A percentile compares a stretch with the other conserved stretches of the same genome.
Conservation (phyloP, 2,113 vertebrate genomes). For the Perca flavescens region DNA sequence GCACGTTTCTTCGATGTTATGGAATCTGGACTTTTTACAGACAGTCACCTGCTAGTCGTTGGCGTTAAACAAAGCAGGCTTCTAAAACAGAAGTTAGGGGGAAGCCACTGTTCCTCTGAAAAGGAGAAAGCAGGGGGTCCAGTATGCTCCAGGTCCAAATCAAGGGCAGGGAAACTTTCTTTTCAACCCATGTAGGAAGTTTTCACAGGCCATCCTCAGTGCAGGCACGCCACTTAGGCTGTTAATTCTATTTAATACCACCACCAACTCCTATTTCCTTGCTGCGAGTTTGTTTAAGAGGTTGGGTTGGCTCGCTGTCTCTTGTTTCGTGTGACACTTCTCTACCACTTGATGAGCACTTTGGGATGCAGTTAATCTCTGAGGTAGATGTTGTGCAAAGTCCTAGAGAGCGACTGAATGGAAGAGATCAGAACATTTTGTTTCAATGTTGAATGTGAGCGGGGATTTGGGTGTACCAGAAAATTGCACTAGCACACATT, state of each 20-base stretch:
- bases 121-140: background rate
- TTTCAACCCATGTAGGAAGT: slow-evolving; percentile 50
- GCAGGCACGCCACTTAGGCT: slow-evolving; percentile 18
- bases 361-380: slow-evolving; percentile 44
- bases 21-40: no score
- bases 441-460: slow-evolving; percentile 22
- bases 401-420: slow-evolving; percentile 22
- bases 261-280: slow-evolving; percentile 46
- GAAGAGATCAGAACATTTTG: slow-evolving; percentile 35
- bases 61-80: background rate
- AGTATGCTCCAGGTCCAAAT: slow-evolving; percentile 6
- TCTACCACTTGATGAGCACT: slow-evolving; percentile 44
- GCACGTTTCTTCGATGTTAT: background rate
- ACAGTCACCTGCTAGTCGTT: background rate
- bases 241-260: slow-evolving; percentile 49
- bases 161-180: slow-evolving; percentile 42
- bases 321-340: slow-evolving; percentile 53
- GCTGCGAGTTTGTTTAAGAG: slow-evolving; percentile 57
- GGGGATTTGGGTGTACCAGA: background rate
- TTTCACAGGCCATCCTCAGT: slow-evolving; percentile 44
- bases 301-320: slow-evolving; percentile 26
- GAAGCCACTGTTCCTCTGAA: slow-evolving; percentile 2
- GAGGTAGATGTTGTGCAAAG: slow-evolving; percentile 28
- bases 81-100: background rate
- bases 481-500: slow-evolving; percentile 3